Percentiles rank a stretch among this genome's conserved stretches.
Evolutionary conservation across 1,140 invertebrate genomes (phyloP).

Genomic region (Drosophila mauritiana): DNA sequence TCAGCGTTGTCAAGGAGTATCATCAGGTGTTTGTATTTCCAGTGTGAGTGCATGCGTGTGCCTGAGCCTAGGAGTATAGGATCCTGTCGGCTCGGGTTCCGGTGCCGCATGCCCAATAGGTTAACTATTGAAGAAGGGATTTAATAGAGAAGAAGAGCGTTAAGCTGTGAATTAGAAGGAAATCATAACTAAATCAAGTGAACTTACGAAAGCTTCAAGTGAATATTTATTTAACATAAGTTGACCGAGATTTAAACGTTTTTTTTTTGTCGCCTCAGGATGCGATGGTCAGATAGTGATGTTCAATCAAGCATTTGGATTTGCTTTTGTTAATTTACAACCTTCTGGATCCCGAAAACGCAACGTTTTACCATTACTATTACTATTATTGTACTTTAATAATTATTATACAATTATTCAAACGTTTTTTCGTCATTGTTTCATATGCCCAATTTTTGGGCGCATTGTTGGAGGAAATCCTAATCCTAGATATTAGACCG

Average conservation of each 20-base stretch:
- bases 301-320: conserved; percentile 29
- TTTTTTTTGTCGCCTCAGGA: neutral
- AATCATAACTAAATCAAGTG: neutral
- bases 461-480: neutral
- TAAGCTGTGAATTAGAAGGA: conserved; percentile 19
- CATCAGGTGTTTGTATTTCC: neutral
- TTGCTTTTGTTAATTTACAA: conserved; percentile 37
- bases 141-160: neutral
- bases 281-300: conserved; percentile 10
- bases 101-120: neutral
- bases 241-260: conserved; percentile 13
- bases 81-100: neutral
- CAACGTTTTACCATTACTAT: conserved; percentile 41
- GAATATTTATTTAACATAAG: conserved; percentile 30
- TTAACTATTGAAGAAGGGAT: neutral
- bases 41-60: conserved; percentile 5
- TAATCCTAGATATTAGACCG: conserved; percentile 18
- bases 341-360: conserved; percentile 32
- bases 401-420: conserved; percentile 6
- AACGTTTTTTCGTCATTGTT: conserved; percentile 6
- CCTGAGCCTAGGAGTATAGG: neutral
- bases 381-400: conserved; percentile 34
- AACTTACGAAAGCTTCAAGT: neutral
- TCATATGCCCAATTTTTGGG: neutral
- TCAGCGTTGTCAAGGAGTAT: neutral